Evolutionary conservation across 2,888 invertebrate species (phyloP), one percentile per base, ranked within the genome.

Genomic region (Pachymerium ferrugineum): DNA sequence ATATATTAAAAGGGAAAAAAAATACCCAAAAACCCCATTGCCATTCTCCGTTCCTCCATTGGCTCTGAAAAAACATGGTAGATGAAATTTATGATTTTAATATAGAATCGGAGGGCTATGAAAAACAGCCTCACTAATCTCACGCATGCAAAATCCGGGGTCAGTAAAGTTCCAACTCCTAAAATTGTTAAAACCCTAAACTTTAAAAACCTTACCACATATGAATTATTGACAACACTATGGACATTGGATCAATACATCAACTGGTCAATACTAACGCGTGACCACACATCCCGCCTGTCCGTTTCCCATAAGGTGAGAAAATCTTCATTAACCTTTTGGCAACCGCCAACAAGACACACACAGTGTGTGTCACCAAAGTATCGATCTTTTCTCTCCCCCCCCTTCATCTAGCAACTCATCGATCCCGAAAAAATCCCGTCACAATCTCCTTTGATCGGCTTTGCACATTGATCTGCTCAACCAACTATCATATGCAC

Each of bases 131-230:
- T 62, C 28, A 28, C 62, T 62, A 62, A 62, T 62, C 62, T 62
- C 62, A n/a, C 62, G 62, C 62, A 62, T 62, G 62, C 62, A 62
- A 62, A 62, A 62, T 62, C 62, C 62, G 62, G 62, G 62, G 62
- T 62, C 62, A 62, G 62, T 3, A 25, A 62, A 62, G 62, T 62
- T 62, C n/a, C n/a, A n/a, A n/a, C n/a, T n/a, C n/a, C n/a, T 62
- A 28, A 62, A 62, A 62, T 25, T 25, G 62, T 62, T 62, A 28
- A 62, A 28, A 62, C 25, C 25, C 28, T 14, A 22, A 62, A 62
- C 25, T 62, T 62, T 62, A 12, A 12, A 3, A 16, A 14, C 4
- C 16, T 47, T 19, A 1, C 22, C 6, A 5, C 6, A 42, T 14
- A 19, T 54, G 19, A 54, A 54, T 54, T 54, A 54, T 54, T 54